These are phyloP conservation scores for Vultur gryphus DNA, from an alignment of 2,797 vertebrate genomes.

Conservation along the genomic window DNA sequence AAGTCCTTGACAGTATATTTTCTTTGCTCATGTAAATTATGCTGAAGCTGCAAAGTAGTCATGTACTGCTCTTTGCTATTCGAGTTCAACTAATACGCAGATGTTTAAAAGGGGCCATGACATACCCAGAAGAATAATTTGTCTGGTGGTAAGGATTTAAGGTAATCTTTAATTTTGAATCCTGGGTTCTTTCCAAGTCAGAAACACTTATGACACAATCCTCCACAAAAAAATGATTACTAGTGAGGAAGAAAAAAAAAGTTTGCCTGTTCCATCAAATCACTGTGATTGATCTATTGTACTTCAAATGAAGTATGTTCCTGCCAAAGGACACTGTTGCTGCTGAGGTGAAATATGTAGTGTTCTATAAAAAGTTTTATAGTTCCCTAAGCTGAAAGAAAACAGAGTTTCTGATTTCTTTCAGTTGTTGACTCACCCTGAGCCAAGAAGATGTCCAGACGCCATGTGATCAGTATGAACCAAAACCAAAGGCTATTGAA, in stretches of 20 bases:
- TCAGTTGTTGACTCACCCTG: not conserved
- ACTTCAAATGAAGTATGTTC: not conserved
- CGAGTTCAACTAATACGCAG: not conserved
- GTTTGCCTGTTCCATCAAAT: not conserved
- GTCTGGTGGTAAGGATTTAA: not conserved
- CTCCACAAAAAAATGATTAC: not conserved
- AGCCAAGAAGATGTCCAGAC: not conserved
- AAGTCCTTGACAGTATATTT: not conserved
- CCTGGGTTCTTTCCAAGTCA: not conserved
- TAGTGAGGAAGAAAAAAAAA: not conserved
- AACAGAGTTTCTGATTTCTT: not conserved
- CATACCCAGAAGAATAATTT: not conserved
- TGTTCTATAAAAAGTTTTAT: not conserved
- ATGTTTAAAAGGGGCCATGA: not conserved
- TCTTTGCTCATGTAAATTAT: not conserved
- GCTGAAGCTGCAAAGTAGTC: not conserved
- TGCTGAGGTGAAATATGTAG: not conserved
- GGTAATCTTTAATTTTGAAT: not conserved
- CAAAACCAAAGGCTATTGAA: not conserved
- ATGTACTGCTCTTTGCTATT: not conserved
- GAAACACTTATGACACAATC: not conserved
- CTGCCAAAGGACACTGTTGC: not conserved
- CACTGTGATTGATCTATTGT: not conserved
- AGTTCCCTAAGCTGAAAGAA: not conserved
- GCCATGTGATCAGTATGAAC: accelerated